Evolutionary conservation across 2,797 vertebrate species (phyloP).

Genomic region (Emydoidea blandingii): DNA sequence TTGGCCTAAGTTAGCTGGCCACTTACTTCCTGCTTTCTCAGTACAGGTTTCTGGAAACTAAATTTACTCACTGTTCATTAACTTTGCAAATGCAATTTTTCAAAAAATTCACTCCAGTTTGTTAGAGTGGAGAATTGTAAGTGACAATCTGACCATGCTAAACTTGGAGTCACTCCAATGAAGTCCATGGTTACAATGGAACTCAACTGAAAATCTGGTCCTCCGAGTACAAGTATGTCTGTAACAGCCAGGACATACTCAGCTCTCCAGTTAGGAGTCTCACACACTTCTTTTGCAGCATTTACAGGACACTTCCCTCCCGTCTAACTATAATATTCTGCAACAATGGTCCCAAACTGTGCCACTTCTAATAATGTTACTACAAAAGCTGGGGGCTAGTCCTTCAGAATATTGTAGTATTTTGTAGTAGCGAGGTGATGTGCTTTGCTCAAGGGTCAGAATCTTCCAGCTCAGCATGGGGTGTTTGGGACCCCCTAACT

Average conservation of each 20-base stretch:
- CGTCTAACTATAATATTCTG: neutral
- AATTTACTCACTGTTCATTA: neutral
- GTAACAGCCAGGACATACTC: neutral
- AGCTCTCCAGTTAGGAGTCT: neutral
- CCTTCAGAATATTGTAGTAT: neutral
- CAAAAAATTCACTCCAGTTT: neutral
- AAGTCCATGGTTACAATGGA: neutral
- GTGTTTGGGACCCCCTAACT: slow-evolving; percentile 24
- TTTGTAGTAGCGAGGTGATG: fast-evolving
- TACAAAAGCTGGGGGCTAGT: neutral
- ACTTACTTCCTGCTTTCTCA: neutral
- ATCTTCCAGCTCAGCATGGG: fast-evolving
- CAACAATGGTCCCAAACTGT: neutral
- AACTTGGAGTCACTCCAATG: fast-evolving
- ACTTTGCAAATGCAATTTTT: neutral
- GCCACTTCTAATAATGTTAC: neutral
- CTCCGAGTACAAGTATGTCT: neutral
- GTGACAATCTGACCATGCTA: neutral
- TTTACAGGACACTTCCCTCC: neutral
- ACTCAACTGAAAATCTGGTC: neutral
- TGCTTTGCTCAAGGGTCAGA: neutral
- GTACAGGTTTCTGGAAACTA: neutral
- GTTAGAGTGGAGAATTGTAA: neutral
- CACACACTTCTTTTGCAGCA: neutral
- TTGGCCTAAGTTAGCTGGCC: neutral